Evolutionary conservation across 92 coral and sea anemone species (phyloP).

Genomic region (Desmophyllum pertusum): DNA sequence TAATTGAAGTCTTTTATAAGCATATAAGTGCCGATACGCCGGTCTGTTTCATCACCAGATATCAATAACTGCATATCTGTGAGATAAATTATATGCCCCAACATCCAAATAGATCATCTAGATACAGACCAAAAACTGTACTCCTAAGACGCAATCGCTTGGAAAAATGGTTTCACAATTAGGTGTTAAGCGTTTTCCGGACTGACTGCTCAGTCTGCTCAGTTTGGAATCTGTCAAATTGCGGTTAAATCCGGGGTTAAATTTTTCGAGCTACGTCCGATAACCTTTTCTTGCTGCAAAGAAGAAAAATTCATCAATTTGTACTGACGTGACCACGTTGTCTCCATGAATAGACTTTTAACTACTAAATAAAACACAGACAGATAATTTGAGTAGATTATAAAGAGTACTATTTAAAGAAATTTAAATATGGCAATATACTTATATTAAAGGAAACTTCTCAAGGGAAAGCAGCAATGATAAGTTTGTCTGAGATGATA

Average conservation of each 20-base stretch:
- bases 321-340: neutral
- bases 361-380: neutral
- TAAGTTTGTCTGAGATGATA: constrained; percentile 6
- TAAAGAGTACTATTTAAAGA: constrained; percentile 7
- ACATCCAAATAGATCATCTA: neutral
- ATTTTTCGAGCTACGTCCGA: neutral
- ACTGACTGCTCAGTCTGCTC: too few species aligned
- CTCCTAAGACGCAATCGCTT: neutral
- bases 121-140: neutral
- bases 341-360: neutral
- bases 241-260: neutral
- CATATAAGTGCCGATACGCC: neutral
- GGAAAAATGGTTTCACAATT: neutral
- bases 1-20: neutral
- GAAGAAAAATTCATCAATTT: neutral
- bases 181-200: too few species aligned
- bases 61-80: neutral
- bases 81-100: neutral
- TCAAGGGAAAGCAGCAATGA: neutral
- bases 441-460: neutral
- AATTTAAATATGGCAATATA: neutral
- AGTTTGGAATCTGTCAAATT: too few species aligned
- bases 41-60: neutral
- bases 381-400: too few species aligned
- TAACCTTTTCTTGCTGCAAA: neutral